Conservation (phyloP, 2,888 invertebrate species). For the Cosmopolites sordidus region DNA sequence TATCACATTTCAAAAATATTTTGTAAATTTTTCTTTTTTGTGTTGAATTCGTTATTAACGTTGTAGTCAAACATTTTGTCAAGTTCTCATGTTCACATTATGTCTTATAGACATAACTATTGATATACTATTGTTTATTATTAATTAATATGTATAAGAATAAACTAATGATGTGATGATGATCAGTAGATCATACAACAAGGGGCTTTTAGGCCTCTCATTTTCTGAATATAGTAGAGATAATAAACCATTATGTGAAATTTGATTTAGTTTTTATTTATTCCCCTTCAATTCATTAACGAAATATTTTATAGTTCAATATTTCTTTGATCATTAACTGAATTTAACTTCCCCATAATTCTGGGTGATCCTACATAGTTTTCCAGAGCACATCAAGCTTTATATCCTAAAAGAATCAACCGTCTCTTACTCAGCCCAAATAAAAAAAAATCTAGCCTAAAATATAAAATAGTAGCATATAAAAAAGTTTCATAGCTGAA, state of each 20-base stretch:
- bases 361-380: no score
- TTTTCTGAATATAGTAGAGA: slow-evolving; percentile 71
- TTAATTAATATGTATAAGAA: slow-evolving; percentile 48
- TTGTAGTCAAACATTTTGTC: slow-evolving; percentile 49
- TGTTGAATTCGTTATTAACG: slow-evolving; percentile 13
- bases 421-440: no score
- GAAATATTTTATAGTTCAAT: no score
- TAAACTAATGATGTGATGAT: slow-evolving; percentile 66
- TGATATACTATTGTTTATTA: slow-evolving; percentile 51
- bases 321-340: no score
- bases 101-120: slow-evolving; percentile 49
- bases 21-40: slow-evolving; percentile 11
- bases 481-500: no score
- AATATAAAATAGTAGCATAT: no score
- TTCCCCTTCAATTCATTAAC: no score
- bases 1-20: neutral
- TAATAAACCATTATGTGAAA: slow-evolving; percentile 70
- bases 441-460: no score
- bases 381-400: no score
- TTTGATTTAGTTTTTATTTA: slow-evolving; percentile 33
- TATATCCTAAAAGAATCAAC: no score
- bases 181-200: slow-evolving; percentile 62
- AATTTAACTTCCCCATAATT: no score
- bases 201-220: slow-evolving; percentile 46
- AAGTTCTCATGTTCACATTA: slow-evolving; percentile 47